Evolutionary conservation across 2,888 invertebrate genomes (phyloP).

Genomic region (Pelosia muscerda): DNA sequence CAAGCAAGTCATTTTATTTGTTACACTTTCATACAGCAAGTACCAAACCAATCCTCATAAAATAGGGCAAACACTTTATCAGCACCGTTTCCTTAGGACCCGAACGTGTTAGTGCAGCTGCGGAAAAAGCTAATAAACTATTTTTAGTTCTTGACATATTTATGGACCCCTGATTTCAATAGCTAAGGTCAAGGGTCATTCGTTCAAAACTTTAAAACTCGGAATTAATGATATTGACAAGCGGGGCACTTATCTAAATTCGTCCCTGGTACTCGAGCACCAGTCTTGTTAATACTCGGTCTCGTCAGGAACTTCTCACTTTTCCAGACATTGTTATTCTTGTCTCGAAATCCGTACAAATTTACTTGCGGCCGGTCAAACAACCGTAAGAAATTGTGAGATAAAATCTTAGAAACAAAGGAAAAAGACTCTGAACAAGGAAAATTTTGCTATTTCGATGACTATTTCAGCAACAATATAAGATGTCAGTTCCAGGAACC

Average conservation of each 20-base stretch:
- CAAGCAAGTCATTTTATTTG: background rate
- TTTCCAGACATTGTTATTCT: slow-evolving; percentile 58
- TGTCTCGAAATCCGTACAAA: slow-evolving; percentile 52
- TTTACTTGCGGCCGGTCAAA: slow-evolving; percentile 41
- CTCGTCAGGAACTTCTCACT: slow-evolving; percentile 56
- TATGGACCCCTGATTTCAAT: background rate
- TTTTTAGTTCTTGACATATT: background rate
- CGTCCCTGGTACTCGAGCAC: slow-evolving; percentile 38
- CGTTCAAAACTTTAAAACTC: slow-evolving; percentile 19
- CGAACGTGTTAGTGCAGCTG: background rate
- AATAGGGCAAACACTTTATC: background rate
- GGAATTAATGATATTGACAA: slow-evolving; percentile 29
- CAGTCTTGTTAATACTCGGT: slow-evolving; percentile 55
- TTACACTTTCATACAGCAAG: background rate
- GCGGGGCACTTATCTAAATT: slow-evolving; percentile 29
- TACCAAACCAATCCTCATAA: background rate
- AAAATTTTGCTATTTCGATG: slow-evolving; percentile 26
- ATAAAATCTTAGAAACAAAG: slow-evolving; percentile 36
- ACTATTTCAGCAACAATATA: background rate
- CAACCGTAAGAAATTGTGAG: slow-evolving; percentile 39
- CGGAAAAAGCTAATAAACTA: background rate
- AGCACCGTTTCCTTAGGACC: background rate
- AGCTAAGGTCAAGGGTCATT: background rate
- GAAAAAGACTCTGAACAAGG: slow-evolving; percentile 21
- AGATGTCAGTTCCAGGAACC: background rate